Evolutionary conservation across 2,888 invertebrate species (phyloP).

Genomic region (Zygogramma bicolorata): DNA sequence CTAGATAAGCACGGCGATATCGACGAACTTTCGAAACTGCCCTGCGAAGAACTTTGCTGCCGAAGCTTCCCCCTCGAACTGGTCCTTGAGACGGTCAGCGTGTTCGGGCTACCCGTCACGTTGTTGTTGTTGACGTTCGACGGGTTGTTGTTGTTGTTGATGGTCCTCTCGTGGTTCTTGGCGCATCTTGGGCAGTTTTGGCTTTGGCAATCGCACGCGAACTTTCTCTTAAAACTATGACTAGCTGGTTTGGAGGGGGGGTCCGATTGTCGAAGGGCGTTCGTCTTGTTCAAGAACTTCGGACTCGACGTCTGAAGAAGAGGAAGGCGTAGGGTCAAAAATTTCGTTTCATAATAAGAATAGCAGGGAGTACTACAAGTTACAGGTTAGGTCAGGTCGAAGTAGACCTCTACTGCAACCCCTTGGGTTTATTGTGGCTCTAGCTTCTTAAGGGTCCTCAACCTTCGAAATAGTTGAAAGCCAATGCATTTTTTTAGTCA

Average conservation of each 20-base stretch:
- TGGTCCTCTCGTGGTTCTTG: constrained; percentile 57
- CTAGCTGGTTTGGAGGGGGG: constrained; percentile 60
- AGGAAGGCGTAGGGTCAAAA: no score
- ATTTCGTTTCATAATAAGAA: no score
- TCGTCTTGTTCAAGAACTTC: constrained; percentile 50
- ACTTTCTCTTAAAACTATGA: constrained; percentile 57
- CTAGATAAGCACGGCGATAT: constrained; percentile 72
- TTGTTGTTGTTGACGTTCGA: constrained; percentile 60
- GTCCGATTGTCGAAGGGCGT: constrained; percentile 21
- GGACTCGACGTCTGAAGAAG: constrained; percentile 46
- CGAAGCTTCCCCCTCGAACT: constrained; percentile 59
- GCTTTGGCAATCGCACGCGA: constrained; percentile 52
- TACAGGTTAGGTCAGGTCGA: no score
- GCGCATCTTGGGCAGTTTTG: constrained; percentile 61
- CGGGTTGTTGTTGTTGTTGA: constrained; percentile 61
- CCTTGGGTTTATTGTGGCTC: no score
- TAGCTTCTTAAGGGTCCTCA: no score
- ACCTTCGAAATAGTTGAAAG: no score
- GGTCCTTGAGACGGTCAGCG: constrained; percentile 58
- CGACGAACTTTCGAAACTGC: constrained; percentile 69
- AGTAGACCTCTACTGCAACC: no score
- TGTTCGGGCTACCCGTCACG: constrained; percentile 55
- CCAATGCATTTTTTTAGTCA: no score
- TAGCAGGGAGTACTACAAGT: no score
- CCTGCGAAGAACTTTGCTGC: constrained; percentile 65